Evolutionary conservation across 1,140 invertebrate genomes (phyloP), one percentile per base, ranked within the genome.

Genomic region (Ruditapes philippinarum): DNA sequence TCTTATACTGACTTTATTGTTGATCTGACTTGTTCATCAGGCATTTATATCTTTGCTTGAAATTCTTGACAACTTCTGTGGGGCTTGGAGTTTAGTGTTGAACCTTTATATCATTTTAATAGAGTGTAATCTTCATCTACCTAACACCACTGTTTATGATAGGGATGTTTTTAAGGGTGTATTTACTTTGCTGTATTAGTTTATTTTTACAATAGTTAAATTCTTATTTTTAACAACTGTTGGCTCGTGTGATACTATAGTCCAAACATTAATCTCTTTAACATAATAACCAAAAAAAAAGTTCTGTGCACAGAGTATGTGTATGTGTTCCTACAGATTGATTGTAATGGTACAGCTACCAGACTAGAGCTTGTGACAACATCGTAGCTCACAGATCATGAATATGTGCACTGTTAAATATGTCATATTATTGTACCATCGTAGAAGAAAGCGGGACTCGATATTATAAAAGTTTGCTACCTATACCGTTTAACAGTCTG

Each of bases 81-180:
- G 60, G 65, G 65, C 65, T 70, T 36, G 14, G 65, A 70, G 25
- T 51, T 33, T 9, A 51, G n/a, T 54, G 45, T 78, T 49, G 33
- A 17, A 51, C 74, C 42, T 54, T 57, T n/a, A 78, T 36, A 54
- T 14, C 42, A 45, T 36, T 54, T n/a, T 51, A 5, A 49, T 14
- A 31, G 28, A 31, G 42, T 78, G 19, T 78, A 49, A 31, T 22
- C 5, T 33, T 5, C 68, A 73, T 54, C 45, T 54, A 14, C 42
- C 45, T 54, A 12, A 36, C 42, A 54, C 54, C 25, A 25, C 54
- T 40, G 79, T 81, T 81, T 68, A 49, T 73, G 45, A 38, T 45
- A 76, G 84, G 84, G 84, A 40, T 86, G 84, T 86, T 86, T 36
- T 78, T 84, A 70, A 60, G 84, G 73, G 84, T 86, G 70, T 40